Evolutionary conservation across 2,797 vertebrate species (phyloP).

Genomic region (Cygnus olor): DNA sequence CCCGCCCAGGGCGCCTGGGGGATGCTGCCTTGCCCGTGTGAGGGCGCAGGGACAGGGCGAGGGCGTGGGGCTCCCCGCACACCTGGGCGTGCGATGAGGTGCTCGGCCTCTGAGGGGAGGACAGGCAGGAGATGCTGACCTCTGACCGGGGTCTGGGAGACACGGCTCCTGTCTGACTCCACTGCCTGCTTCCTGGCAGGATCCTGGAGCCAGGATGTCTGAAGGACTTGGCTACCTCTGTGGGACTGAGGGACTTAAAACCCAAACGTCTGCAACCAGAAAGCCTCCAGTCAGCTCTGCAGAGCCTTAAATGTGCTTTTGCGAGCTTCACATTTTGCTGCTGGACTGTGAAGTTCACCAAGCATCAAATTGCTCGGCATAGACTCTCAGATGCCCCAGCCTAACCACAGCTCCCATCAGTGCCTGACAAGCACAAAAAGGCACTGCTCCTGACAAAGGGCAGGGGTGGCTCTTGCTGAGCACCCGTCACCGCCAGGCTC

Average conservation of each 20-base stretch:
- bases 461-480: background rate
- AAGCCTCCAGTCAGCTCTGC: background rate
- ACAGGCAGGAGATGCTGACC: fast-evolving
- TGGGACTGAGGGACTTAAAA: background rate
- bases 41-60: fast-evolving
- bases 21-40: background rate
- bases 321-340: background rate
- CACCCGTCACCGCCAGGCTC: background rate
- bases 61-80: fast-evolving
- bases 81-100: background rate
- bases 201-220: background rate
- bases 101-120: fast-evolving
- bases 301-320: background rate
- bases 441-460: background rate
- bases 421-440: background rate
- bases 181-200: fast-evolving
- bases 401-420: fast-evolving
- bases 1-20: fast-evolving
- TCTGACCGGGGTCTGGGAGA: fast-evolving
- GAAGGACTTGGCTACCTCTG: background rate
- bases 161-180: fast-evolving
- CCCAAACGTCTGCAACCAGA: background rate
- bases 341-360: background rate
- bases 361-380: too few species aligned
- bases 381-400: background rate